phyloP scores from a whole-genome alignment of 2,797 vertebrate species.

The Pangasius djambal region DNA sequence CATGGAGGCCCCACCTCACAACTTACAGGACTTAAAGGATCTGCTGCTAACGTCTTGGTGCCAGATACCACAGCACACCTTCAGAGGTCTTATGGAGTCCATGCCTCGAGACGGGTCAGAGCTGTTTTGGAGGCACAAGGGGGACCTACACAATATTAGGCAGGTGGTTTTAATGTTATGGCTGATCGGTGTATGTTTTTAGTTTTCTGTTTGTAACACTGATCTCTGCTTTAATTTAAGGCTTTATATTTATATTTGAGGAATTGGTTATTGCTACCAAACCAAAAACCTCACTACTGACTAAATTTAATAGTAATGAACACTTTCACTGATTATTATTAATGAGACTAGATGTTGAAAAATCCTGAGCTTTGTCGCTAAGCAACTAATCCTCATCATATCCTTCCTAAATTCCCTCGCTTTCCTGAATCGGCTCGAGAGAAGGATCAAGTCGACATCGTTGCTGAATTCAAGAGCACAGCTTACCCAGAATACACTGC shows the following conservation, averaged over 20 bases:
- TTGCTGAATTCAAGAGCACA: neutral
- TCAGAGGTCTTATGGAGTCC: too few relatives aligned
- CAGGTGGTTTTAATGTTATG: too few relatives aligned
- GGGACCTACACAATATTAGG: too few relatives aligned
- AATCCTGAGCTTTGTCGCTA: neutral
- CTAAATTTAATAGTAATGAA: neutral
- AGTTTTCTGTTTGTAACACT: too few relatives aligned
- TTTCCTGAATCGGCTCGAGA: neutral
- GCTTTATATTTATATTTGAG: neutral
- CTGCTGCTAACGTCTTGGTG: too few relatives aligned
- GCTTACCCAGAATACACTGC: neutral
- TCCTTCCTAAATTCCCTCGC: neutral
- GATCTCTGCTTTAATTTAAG: too few relatives aligned
- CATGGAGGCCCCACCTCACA: too few relatives aligned
- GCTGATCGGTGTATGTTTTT: too few relatives aligned
- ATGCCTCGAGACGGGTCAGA: too few relatives aligned
- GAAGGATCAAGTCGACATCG: neutral
- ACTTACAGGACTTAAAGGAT: too few relatives aligned
- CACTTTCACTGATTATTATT: neutral
- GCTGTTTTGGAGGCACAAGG: too few relatives aligned
- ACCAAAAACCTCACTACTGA: neutral
- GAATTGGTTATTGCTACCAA: neutral
- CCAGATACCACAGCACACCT: too few relatives aligned
- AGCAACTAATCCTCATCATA: neutral
- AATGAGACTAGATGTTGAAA: neutral